Evolutionary conservation across 2,888 invertebrate genomes (phyloP).

Genomic region (Lochmaea crataegi): DNA sequence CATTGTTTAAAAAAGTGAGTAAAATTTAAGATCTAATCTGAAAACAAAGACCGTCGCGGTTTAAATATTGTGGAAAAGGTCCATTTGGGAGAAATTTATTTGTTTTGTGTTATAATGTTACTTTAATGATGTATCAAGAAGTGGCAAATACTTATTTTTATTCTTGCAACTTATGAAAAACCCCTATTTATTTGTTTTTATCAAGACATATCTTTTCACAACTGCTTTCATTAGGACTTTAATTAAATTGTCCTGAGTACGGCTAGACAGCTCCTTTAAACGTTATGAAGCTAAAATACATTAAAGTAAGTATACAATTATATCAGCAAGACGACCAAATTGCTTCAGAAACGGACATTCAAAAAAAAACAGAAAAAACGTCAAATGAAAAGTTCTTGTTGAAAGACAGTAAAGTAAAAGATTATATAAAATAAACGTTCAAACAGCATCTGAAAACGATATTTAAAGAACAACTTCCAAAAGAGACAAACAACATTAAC

Average conservation of each 20-base stretch:
- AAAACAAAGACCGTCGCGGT: no score
- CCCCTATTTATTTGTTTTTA: neutral
- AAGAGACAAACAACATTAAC: conserved; percentile 36
- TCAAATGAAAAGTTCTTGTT: neutral
- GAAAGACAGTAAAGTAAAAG: neutral
- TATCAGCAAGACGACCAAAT: neutral
- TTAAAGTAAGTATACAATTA: neutral
- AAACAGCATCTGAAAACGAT: conserved; percentile 10
- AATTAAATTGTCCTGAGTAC: neutral
- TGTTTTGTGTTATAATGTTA: no score
- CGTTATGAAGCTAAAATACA: conserved; percentile 2
- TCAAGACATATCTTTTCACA: neutral
- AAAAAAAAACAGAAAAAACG: neutral
- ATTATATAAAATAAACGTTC: neutral
- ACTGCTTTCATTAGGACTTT: neutral
- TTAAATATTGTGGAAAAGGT: no score
- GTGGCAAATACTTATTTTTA: no score
- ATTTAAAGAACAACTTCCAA: conserved; percentile 20
- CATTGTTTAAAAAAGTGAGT: no score
- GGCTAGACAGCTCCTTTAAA: neutral
- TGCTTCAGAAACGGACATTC: neutral
- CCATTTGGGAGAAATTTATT: no score
- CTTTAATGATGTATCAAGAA: no score
- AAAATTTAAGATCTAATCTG: no score
- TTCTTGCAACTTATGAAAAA: neutral